Base-by-base conservation (phyloP, 1,140 invertebrate genomes). In the Wiebesia pumilae region DNA sequence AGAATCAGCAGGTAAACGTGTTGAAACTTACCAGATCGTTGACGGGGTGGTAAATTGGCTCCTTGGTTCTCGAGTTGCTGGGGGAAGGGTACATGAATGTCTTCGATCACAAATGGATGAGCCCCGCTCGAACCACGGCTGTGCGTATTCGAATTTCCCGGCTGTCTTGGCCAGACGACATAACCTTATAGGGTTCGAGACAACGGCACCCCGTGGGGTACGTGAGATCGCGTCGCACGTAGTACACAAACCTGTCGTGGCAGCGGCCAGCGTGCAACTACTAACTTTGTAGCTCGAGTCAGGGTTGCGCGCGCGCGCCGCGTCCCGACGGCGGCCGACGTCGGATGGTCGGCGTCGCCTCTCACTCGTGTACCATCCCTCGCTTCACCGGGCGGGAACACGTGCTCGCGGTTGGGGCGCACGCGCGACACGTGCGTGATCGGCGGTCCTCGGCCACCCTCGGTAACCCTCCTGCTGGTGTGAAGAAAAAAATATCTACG, bases 201-300 rank as follows among this genome's bases (percentile, higher is more conserved):
- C 24, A 62, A 27, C 58, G 19, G 33, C n/a, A 6, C 0, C 43
- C 14, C 51, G 43, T 71, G 67, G 47, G 40, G n/a, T 27, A 27
- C 19, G 58, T 27, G 19, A 16, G 51, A 54, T 40, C 33, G 21
- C 58, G 24, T 81, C 54, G 79, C 67, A 54, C 33, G 58, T 62
- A 27, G 58, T 62, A 27, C 58, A 38, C 43, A 75, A 47, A 75
- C 91, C 83, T 90, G 86, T 85, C 91, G 89, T 93, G 90, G 89
- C 93, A 93, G 92, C 92, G 92, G 93, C 93, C 92, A 91, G 91
- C 92, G 93, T 92, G 91, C 92, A 92, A 94, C 93, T 94, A 88
- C 87, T 81, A 51, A 9, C 40, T 10, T 21, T 7, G 86, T 78
- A 67, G 65, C 40, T 27, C 69, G 65, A 84, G 19, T 30, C 84